Evolutionary conservation across 30 jellyfish, hydroid and myxozoan species (phyloP), one percentile per base, ranked within the genome.

Genomic region (Hydra vulgaris): DNA sequence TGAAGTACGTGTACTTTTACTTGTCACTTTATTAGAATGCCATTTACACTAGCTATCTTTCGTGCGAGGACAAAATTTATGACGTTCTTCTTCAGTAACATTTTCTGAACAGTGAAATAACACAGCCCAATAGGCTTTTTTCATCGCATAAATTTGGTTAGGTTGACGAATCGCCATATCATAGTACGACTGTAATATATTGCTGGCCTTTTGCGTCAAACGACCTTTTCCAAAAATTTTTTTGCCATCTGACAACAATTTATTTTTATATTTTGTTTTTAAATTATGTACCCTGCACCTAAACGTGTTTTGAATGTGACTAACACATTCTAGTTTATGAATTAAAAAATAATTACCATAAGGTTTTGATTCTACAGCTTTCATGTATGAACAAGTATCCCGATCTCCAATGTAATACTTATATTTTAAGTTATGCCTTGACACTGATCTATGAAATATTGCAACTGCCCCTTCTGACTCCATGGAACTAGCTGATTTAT

Each of bases 31-130:
- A 12, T 12, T 40, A 40, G 12, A 40, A 3, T 40, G 61, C 12
- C 12, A 40, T 40, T 40, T 40, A 40, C 61, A 40, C 61, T 12
- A 61, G 22, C 54, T 18, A 19, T 73, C 81, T 73, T 73, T 73
- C 75, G 52, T 20, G 21, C 0, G 54, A 19, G 61, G 7, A 53
- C 24, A 23, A 20, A 73, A 25, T 61, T 73, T 73, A 25, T 73
- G 81, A 25, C 81, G 61, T 25, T 73, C 81, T 73, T 73, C 79
- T 19, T 23, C 54, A 61, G 52, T 73, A 61, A 73, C 81, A 73
- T 21, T 73, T 0, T 73, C 81, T 19, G 81, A 73, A 25, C 81
- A 15, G 54, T 73, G 81, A 73, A 73, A 73, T 61, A 73, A 19
- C 52, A 21, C 8, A 25, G 70, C 81, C 61, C 61, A 5, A 40